Evolutionary conservation across 2,888 invertebrate genomes (phyloP), one percentile per base, ranked within the genome.

Genomic region (Rotaria sp.): DNA sequence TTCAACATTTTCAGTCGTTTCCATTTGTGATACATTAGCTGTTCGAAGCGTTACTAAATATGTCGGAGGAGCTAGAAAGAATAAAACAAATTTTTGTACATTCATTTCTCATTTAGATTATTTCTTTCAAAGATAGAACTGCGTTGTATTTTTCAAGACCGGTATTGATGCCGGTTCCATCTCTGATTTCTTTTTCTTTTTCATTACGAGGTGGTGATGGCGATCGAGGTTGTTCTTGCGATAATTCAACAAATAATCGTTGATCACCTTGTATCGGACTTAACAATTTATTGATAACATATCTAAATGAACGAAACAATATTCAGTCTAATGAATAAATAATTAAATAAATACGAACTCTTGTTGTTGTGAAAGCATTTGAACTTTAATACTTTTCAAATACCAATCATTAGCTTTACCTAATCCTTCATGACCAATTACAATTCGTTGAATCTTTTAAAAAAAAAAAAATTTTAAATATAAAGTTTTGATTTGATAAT

Each of bases 351-450:
- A 38, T 10, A 80, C 45, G 13, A 45, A 80, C 80, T 80, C n/a
- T 26, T 41, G 26, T 15, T 41, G n/a, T 80, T 80, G 80, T 26
- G 45, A 3, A 26, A n/a, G 13, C 10, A 45, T n/a, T 24, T 45
- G 41, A 26, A 80, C 4, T 80, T 80, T 80, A 13, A 80, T 8
- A 45, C 18, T 24, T n/a, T 80, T 45, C 15, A 80, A 80, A 80
- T 80, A 45, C 80, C 80, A 80, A 45, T 80, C 80, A 41, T 80
- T 41, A n/a, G 45, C 26, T 41, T 24, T 80, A n/a, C 80, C 80
- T 45, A 80, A 26, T n/a, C 45, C 45, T 26, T 45, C 45, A n/a
- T 80, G 80, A n/a, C 80, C 80, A 45, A 80, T 80, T 0, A 80
- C 8, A 80, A 80, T n/a, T 26, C 45, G 45, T 80, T 80, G 26